A percentile compares a stretch with the other conserved stretches of the same genome.
These are phyloP conservation scores for Bovichtus diacanthus DNA, from an alignment of 2,797 vertebrate genomes.

Conservation along the genomic window DNA sequence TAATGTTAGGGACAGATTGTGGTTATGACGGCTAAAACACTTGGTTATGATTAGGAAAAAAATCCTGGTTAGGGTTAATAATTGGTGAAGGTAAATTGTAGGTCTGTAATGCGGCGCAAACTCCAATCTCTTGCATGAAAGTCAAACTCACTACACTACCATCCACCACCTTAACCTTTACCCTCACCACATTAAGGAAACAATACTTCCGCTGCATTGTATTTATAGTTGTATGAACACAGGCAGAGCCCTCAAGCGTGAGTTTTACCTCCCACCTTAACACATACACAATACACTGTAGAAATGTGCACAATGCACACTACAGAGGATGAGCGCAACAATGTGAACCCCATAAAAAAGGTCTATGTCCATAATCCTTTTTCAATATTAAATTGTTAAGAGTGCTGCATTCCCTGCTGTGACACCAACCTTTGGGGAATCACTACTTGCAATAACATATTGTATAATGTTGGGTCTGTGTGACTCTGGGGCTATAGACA, in stretches of 20 bases:
- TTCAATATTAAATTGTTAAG: neutral
- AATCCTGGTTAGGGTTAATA: neutral
- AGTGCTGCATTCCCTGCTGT: neutral
- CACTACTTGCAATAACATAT: neutral
- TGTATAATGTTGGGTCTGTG: neutral
- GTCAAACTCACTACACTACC: neutral
- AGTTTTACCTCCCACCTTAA: neutral
- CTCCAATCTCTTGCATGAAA: neutral
- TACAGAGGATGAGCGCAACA: neutral
- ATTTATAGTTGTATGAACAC: neutral
- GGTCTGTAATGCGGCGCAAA: too few relatives aligned
- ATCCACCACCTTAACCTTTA: neutral
- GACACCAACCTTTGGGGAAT: neutral
- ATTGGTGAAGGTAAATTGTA: neutral
- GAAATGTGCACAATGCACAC: neutral
- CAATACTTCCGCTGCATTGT: too few relatives aligned
- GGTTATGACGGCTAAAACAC: too few relatives aligned
- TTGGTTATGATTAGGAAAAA: too few relatives aligned
- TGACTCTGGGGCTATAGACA: conserved; percentile 6
- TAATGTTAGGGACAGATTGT: too few relatives aligned
- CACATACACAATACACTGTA: neutral
- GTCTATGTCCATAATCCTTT: neutral
- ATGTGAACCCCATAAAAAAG: neutral
- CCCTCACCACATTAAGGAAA: too few relatives aligned
- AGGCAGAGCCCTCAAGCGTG: neutral